Conservation (phyloP, 2,797 vertebrate species). For the Melanotaenia parkinsoni region DNA sequence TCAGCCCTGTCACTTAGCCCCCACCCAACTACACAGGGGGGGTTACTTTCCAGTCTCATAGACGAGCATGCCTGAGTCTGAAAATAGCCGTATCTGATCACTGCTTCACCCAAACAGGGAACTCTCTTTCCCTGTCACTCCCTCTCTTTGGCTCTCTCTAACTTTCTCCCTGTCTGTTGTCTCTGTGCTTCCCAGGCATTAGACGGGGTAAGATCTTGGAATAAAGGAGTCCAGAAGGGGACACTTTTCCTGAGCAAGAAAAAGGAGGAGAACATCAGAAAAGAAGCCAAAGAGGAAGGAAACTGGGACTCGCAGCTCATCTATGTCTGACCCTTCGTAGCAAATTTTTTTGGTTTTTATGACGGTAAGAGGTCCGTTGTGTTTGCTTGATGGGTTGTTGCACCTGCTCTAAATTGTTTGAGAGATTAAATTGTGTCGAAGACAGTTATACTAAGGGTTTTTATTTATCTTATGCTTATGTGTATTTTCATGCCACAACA, state of each 20-base stretch:
- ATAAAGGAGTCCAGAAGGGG: constrained; percentile 69
- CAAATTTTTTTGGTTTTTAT: constrained; percentile 71
- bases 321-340: constrained; percentile 68
- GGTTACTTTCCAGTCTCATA: constrained; percentile 82
- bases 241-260: constrained; percentile 37
- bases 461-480: background rate
- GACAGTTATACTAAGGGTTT: constrained; percentile 2
- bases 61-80: constrained; percentile 83
- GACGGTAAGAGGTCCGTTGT: constrained; percentile 74
- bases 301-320: constrained; percentile 67
- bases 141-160: constrained; percentile 66
- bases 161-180: constrained; percentile 74
- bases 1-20: constrained; percentile 75
- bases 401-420: constrained; percentile 41
- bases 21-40: constrained; percentile 70
- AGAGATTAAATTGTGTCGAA: constrained; percentile 20
- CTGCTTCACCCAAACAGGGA: constrained; percentile 81
- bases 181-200: constrained; percentile 69
- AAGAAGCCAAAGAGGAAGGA: constrained; percentile 72
- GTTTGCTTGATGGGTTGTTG: constrained; percentile 31
- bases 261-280: constrained; percentile 45
- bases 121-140: constrained; percentile 73
- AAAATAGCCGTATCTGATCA: constrained; percentile 90
- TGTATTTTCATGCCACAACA: constrained; percentile 3
- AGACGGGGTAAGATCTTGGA: constrained; percentile 67